Evolutionary conservation across 1,140 invertebrate genomes (phyloP).

Genomic region (Choristoneura fumiferana): DNA sequence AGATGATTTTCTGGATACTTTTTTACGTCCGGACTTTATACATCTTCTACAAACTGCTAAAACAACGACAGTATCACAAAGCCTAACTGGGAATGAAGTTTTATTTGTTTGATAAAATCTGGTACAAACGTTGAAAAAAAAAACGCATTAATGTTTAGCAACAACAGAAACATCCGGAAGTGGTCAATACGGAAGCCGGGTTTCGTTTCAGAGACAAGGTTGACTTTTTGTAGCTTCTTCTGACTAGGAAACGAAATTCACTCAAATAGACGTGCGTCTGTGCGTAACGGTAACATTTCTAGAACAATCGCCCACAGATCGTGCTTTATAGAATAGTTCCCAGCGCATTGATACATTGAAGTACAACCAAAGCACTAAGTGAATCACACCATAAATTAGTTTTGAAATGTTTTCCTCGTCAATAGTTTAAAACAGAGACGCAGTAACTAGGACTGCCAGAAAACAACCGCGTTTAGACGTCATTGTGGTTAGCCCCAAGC

Average conservation of each 20-base stretch:
- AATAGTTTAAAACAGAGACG: background rate
- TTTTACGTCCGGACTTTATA: no score
- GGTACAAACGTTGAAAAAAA: no score
- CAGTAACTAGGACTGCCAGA: constrained; percentile 4
- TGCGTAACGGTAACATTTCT: constrained; percentile 13
- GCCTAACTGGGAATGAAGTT: no score
- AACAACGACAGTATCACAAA: no score
- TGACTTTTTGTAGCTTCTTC: constrained; percentile 7
- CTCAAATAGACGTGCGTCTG: constrained; percentile 1
- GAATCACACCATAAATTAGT: no score
- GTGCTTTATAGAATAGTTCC: no score
- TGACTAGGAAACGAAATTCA: background rate
- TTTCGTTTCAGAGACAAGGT: background rate
- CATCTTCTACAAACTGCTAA: no score
- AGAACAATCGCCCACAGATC: background rate
- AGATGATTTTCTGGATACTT: no score
- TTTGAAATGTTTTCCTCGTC: constrained; percentile 8
- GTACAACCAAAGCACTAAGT: no score
- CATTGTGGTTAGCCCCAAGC: constrained; percentile 1
- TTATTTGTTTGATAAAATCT: no score
- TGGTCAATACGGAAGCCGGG: background rate
- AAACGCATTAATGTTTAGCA: no score
- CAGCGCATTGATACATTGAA: no score
- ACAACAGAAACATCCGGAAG: background rate
- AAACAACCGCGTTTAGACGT: background rate